Base-by-base conservation (phyloP, 2,113 vertebrate species). In the Cryptomyrus ogoouensis region DNA sequence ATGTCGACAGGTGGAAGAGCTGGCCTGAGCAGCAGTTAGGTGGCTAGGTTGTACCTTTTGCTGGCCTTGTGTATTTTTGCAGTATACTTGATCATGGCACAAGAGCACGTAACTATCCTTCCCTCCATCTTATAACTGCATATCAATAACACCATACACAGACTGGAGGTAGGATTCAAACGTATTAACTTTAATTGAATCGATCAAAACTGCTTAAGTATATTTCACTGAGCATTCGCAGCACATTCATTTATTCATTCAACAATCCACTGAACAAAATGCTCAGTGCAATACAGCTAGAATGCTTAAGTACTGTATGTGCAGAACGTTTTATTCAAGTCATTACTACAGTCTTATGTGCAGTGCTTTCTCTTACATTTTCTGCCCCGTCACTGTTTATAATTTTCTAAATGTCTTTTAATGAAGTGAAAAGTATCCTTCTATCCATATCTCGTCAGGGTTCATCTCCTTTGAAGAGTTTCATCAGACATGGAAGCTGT, bases 401-500 rank as follows among this genome's bases (percentile, higher is more conserved):
- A n/a, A 66, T n/a, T 27, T 31, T 70, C 62, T 70, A 31, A 70
- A 70, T 13, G 10, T 31, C 27, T 31, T 70, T 70, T 27, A 4
- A 70, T 70, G 10, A 31, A 87, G 31, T 52, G 2, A 49, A 39
- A n/a, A n/a, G 46, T 17, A 49, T 46, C 12, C 44, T 84, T 66
- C 85, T n/a, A 49, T 44, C 83, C 90, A 86, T 85, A 4, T 27
- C 10, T 70, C 3, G 10, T 0, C 84, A 99, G 98, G 98, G 46
- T 94, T 96, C 87, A 98, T 99, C 93, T 98, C 98, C 1, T 95
- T 97, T 7, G 97, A 99, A 17, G 98, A 99, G 93, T 99, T 99
- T 91, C 95, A 90, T 83, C 98, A 98, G 92, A 98, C 97, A 0
- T 98, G 97, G 98, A 98, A 96, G 92, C 95, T 99, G 19, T 96